These are phyloP conservation scores for Lynx canadensis DNA, from an alignment of 2,113 vertebrate genomes.

Conservation along the genomic window DNA sequence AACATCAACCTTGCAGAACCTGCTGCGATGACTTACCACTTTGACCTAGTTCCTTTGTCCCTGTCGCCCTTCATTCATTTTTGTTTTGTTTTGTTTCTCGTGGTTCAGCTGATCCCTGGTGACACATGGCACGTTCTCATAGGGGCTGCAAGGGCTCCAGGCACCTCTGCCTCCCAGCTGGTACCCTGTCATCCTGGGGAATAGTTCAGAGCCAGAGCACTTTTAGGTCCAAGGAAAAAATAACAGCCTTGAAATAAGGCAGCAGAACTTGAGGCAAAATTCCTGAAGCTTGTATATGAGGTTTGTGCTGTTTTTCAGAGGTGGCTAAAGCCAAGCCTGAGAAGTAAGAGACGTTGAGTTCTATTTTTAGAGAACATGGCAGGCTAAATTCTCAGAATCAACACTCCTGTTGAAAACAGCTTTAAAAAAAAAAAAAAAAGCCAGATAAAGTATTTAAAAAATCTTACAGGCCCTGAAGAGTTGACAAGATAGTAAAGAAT, in stretches of 20 bases:
- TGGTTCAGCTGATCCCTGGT: neutral
- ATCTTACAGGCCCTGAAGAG: neutral
- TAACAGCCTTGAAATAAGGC: constrained; percentile 7
- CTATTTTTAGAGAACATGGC: neutral
- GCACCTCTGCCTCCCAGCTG: neutral
- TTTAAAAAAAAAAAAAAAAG: neutral
- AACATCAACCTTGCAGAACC: neutral
- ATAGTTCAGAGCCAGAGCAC: neutral
- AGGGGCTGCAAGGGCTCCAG: neutral
- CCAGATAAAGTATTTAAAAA: neutral
- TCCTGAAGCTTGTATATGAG: neutral
- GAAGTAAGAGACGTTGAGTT: neutral
- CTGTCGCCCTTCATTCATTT: neutral
- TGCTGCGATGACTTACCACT: neutral
- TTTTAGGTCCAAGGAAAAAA: neutral
- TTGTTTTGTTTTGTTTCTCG: neutral
- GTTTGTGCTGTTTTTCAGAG: neutral
- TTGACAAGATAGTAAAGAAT: neutral
- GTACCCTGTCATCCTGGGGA: neutral
- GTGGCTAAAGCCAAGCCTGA: neutral
- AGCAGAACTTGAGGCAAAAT: neutral
- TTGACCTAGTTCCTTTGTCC: neutral
- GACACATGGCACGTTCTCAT: neutral
- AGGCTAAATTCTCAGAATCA: neutral
- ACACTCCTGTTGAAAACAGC: neutral